Percentiles rank a stretch among this genome's conserved stretches.
These are phyloP conservation scores for Oncorhynchus nerka DNA, from an alignment of 2,113 vertebrate genomes.

Conservation along the genomic window DNA sequence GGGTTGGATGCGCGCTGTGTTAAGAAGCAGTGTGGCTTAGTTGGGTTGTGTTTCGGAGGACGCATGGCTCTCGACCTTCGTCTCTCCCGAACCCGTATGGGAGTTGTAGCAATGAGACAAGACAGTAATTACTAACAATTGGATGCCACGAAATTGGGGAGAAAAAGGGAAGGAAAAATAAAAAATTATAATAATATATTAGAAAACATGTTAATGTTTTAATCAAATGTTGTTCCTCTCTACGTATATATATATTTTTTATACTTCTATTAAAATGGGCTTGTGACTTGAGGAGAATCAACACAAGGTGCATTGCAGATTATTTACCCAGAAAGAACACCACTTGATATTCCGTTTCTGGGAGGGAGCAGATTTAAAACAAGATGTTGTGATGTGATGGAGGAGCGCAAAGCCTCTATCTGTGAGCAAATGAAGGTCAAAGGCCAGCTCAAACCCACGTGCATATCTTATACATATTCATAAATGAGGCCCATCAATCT, in stretches of 20 bases:
- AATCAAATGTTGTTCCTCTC: constrained; percentile 18
- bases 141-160: too few species aligned
- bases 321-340: constrained; percentile 15
- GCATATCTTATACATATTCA: constrained; percentile 69
- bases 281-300: constrained; percentile 18
- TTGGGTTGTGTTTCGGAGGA: too few species aligned
- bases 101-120: too few species aligned
- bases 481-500: constrained; percentile 66
- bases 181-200: background rate
- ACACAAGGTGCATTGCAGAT: constrained; percentile 3
- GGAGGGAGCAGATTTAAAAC: constrained; percentile 2
- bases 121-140: too few species aligned
- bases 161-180: too few species aligned
- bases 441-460: constrained; percentile 63
- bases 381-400: constrained; percentile 24
- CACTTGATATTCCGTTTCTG: constrained; percentile 20
- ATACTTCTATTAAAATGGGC: constrained; percentile 6
- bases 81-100: too few species aligned
- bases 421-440: constrained; percentile 67
- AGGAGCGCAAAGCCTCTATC: constrained; percentile 13
- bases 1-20: too few species aligned
- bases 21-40: too few species aligned
- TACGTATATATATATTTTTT: background rate
- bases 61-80: too few species aligned
- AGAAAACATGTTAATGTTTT: constrained; percentile 26